phyloP scores from a whole-genome alignment of 2,888 invertebrate genomes.

The Erebia epiphron region DNA sequence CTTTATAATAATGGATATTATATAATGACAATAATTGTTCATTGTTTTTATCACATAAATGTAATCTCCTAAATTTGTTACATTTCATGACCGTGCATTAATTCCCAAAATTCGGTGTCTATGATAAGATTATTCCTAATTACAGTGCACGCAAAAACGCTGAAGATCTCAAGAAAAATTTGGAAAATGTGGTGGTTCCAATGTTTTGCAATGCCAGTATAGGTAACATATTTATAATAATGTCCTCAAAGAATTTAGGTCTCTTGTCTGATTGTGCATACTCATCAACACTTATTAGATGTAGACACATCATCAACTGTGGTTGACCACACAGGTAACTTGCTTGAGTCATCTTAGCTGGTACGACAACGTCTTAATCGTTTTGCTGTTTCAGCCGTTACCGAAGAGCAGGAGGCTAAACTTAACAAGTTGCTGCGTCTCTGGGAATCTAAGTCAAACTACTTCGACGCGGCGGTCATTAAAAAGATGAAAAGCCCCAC shows the following conservation, averaged over 20 bases:
- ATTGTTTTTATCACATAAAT: constrained; percentile 6
- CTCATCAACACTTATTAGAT: constrained; percentile 69
- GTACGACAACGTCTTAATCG: constrained; percentile 69
- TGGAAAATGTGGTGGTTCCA: constrained; percentile 97
- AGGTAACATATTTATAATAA: constrained; percentile 85
- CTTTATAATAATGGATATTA: background rate
- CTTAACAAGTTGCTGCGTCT: constrained; percentile 95
- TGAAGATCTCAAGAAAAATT: constrained; percentile 94
- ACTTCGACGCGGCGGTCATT: constrained; percentile 91
- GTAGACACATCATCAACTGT: constrained; percentile 68
- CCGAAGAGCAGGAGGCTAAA: constrained; percentile 94
- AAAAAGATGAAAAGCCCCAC: constrained; percentile 94
- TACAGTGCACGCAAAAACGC: constrained; percentile 97
- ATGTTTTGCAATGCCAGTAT: constrained; percentile 98
- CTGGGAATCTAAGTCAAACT: constrained; percentile 98
- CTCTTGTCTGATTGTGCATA: constrained; percentile 75
- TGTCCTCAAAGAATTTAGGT: constrained; percentile 76
- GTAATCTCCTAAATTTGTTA: constrained; percentile 27
- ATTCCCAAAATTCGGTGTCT: constrained; percentile 71
- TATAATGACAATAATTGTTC: background rate
- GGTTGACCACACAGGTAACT: constrained; percentile 78
- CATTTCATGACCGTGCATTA: constrained; percentile 51
- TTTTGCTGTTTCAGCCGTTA: constrained; percentile 86
- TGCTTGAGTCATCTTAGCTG: constrained; percentile 65
- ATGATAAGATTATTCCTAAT: constrained; percentile 82